Evolutionary conservation across 2,797 vertebrate species (phyloP).

Genomic region (Melanogrammus aeglefinus): DNA sequence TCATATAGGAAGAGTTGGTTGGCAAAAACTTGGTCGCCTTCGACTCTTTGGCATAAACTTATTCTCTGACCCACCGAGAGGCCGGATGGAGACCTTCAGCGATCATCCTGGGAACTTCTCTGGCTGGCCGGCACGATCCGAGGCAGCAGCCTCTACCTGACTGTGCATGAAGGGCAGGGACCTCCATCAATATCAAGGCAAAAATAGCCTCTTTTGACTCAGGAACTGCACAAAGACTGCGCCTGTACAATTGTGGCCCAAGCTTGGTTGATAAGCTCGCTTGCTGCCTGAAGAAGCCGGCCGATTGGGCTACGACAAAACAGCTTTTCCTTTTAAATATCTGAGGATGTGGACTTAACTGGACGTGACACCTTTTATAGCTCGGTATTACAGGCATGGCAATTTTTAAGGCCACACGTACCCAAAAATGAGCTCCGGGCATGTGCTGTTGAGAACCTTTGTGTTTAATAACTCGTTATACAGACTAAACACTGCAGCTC

Average conservation of each 20-base stretch:
- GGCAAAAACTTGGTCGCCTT: no score
- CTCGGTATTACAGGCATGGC: constrained; percentile 15
- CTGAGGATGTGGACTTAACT: not conserved
- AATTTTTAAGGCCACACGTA: not conserved
- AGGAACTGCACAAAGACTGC: not conserved
- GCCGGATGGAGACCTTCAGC: no score
- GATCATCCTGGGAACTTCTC: constrained; percentile 9
- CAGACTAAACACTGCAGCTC: not conserved
- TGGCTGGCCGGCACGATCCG: not conserved
- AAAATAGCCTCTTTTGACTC: not conserved
- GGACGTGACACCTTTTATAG: not conserved
- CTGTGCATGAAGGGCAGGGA: no score
- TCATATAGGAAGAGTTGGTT: no score
- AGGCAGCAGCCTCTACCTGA: no score
- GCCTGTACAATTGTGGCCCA: not conserved
- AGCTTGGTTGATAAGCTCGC: not conserved
- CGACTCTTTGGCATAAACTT: constrained; percentile 14
- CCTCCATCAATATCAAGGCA: not conserved
- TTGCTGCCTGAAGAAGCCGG: constrained; percentile 11
- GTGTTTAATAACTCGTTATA: not conserved
- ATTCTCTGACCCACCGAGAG: constrained; percentile 12
- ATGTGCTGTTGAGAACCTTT: constrained; percentile 23
- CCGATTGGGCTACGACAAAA: not conserved
- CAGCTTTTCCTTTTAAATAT: constrained; percentile 6
- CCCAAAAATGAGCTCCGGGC: not conserved